phyloP scores from a whole-genome alignment of 2,888 invertebrate species.

The Perithous albicinctus region DNA sequence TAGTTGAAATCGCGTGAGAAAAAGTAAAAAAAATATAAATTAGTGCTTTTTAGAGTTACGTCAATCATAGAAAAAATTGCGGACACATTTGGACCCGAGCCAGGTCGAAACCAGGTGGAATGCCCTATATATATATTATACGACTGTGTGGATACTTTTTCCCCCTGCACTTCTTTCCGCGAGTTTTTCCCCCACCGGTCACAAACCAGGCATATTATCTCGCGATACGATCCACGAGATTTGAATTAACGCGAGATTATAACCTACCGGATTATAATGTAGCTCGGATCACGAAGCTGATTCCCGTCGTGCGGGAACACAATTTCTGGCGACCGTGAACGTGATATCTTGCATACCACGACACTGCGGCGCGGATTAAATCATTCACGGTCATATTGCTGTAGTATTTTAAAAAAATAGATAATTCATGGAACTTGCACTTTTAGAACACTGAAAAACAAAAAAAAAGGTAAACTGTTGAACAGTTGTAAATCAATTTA shows the following conservation, averaged over 20 bases:
- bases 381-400: conserved; percentile 57
- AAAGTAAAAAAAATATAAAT: too few species aligned
- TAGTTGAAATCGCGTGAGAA: too few species aligned
- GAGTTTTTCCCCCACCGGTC: background rate
- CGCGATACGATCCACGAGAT: conserved; percentile 3
- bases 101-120: too few species aligned
- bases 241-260: conserved; percentile 54
- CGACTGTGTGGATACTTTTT: conserved; percentile 9
- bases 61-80: too few species aligned
- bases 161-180: background rate
- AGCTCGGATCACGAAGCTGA: conserved; percentile 40
- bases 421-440: background rate
- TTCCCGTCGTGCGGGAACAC: conserved; percentile 30
- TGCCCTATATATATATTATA: too few species aligned
- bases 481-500: too few species aligned
- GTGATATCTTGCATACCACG: conserved; percentile 53
- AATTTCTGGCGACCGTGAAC: conserved; percentile 57
- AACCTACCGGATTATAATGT: conserved; percentile 35
- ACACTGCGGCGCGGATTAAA: conserved; percentile 55
- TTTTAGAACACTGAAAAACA: background rate
- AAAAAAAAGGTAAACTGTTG: too few species aligned
- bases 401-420: conserved; percentile 21
- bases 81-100: too few species aligned
- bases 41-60: too few species aligned
- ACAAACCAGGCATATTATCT: conserved; percentile 13